Percentiles rank a stretch among this genome's conserved stretches.
phyloP scores from a whole-genome alignment of 2,113 vertebrate species.

The Cynoglossus semilaevis region DNA sequence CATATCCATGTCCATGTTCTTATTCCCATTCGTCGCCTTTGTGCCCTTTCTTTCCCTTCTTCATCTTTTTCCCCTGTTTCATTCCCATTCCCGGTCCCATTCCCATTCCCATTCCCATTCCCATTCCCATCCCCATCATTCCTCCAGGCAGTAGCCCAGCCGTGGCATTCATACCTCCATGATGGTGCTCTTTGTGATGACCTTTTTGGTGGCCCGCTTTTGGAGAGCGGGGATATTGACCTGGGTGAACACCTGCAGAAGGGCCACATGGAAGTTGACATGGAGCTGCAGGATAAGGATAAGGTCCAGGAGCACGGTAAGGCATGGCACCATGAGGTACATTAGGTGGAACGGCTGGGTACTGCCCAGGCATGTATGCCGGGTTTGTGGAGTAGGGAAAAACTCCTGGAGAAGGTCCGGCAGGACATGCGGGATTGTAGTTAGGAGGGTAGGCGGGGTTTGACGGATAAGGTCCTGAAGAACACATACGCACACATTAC shows the following conservation, averaged over 20 bases:
- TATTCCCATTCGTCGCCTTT: constrained; percentile 71
- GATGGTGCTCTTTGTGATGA: constrained; percentile 25
- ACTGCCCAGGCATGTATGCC: constrained; percentile 56
- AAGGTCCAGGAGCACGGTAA: constrained; percentile 36
- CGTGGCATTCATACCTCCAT: constrained; percentile 58
- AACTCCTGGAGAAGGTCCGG: constrained; percentile 37
- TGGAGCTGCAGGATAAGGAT: constrained; percentile 51
- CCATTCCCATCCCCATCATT: constrained; percentile 51
- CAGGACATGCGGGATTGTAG: constrained; percentile 64
- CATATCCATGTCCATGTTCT: constrained; percentile 36
- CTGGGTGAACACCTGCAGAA: constrained; percentile 61
- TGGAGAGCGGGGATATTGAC: constrained; percentile 64
- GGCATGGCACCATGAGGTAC: constrained; percentile 49
- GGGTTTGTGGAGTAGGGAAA: constrained; percentile 63
- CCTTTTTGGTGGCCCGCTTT: constrained; percentile 52
- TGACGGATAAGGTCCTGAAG: constrained; percentile 60
- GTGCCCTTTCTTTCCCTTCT: constrained; percentile 79
- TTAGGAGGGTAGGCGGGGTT: constrained; percentile 64
- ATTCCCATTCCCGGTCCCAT: constrained; percentile 57
- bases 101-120: constrained; percentile 34
- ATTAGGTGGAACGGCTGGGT: constrained; percentile 54
- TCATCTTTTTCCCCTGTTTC: constrained; percentile 79
- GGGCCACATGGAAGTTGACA: constrained; percentile 57
- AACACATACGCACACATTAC: constrained; percentile 7
- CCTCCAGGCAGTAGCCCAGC: constrained; percentile 60